Evolutionary conservation across 2,888 invertebrate genomes (phyloP).

Genomic region (Galerucella pusilla): DNA sequence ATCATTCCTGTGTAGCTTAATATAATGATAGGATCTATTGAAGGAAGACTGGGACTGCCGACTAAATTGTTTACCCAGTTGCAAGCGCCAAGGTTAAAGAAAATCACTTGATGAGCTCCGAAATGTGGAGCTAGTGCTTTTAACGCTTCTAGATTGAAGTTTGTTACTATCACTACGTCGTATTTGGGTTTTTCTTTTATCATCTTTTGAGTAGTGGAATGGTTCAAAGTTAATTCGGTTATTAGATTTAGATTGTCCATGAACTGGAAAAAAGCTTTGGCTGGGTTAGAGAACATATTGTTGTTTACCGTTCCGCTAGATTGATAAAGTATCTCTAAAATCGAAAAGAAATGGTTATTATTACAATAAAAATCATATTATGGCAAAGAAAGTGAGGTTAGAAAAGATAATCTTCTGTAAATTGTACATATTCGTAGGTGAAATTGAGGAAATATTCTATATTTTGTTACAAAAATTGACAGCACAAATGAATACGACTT

Average conservation of each 20-base stretch:
- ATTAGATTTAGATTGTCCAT: background rate
- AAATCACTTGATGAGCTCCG: constrained; percentile 57
- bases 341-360: background rate
- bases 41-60: constrained; percentile 66
- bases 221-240: background rate
- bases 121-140: constrained; percentile 59
- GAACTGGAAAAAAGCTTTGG: background rate
- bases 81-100: constrained; percentile 63
- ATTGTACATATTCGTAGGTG: too few species aligned
- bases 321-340: background rate
- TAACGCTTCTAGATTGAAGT: constrained; percentile 66
- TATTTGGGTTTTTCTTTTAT: constrained; percentile 48
- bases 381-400: too few species aligned
- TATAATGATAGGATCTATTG: constrained; percentile 67
- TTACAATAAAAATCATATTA: too few species aligned
- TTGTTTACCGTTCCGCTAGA: background rate
- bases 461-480: too few species aligned
- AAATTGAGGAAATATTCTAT: too few species aligned
- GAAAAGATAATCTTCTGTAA: too few species aligned
- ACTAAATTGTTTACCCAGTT: constrained; percentile 65
- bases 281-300: background rate
- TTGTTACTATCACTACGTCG: constrained; percentile 62
- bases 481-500: too few species aligned
- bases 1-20: constrained; percentile 47
- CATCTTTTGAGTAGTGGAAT: constrained; percentile 59